A percentile compares a stretch with the other conserved stretches of the same genome.
phyloP scores from a whole-genome alignment of 2,888 invertebrate species.

The Slavum lentiscoides region DNA sequence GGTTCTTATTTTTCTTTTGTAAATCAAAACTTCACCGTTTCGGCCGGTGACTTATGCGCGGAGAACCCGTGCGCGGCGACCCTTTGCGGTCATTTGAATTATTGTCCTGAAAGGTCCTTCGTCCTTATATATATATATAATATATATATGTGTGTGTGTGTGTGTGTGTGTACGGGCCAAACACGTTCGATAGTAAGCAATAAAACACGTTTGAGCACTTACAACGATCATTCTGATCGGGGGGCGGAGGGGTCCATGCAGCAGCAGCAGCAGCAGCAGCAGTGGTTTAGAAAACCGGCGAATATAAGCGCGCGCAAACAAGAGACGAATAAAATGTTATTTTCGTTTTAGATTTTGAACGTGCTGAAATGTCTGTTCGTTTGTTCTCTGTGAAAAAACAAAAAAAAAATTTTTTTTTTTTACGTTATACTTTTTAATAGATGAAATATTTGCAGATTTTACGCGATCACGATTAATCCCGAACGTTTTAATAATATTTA shows the following conservation, averaged over 20 bases:
- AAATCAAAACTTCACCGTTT: constrained; percentile 35
- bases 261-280: neutral
- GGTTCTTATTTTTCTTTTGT: constrained; percentile 9
- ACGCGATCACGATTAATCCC: too few species aligned
- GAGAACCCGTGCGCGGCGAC: constrained; percentile 26
- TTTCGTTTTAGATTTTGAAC: too few species aligned
- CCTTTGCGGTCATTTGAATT: constrained; percentile 51
- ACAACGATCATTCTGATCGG: constrained; percentile 6
- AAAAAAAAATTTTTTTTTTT: too few species aligned
- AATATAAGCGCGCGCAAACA: neutral
- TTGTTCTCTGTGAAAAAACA: too few species aligned
- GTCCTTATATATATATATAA: too few species aligned
- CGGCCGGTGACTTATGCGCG: constrained; percentile 31
- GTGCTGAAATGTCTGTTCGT: too few species aligned
- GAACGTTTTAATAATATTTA: too few species aligned
- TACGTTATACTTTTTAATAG: too few species aligned
- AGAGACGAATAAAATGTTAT: too few species aligned
- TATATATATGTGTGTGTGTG: too few species aligned
- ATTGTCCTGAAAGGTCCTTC: constrained; percentile 35
- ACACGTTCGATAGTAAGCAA: constrained; percentile 16
- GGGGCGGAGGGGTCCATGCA: neutral
- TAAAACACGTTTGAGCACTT: constrained; percentile 41
- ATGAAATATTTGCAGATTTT: too few species aligned
- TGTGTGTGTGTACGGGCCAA: neutral
- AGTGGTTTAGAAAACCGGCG: neutral